phyloP scores from a whole-genome alignment of 64 coral and sea anemone species.

The Astreopora myriophthalma region DNA sequence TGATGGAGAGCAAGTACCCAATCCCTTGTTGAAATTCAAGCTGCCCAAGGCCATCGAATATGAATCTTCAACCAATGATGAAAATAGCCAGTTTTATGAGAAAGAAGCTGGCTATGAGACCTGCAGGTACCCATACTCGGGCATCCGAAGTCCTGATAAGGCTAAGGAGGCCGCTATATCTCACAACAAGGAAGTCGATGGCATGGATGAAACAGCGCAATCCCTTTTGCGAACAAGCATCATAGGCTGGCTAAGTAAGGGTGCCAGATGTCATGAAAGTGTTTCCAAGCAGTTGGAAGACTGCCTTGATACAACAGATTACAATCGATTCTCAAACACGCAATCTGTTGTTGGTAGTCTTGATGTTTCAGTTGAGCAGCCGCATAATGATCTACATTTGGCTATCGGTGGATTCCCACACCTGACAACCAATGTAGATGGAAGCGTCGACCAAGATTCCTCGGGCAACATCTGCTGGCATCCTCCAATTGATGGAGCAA shows the following conservation, averaged over 20 bases:
- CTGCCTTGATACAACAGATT: conserved; percentile 48
- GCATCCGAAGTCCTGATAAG: conserved; percentile 36
- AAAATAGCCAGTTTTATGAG: conserved; percentile 40
- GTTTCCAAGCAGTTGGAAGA: conserved; percentile 33
- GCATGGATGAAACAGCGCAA: not conserved
- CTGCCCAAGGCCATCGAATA: not conserved
- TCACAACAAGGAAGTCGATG: conserved; percentile 8
- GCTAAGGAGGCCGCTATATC: not conserved
- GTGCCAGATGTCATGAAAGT: not conserved
- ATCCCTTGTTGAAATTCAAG: conserved; percentile 39
- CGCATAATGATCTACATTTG: conserved; percentile 37
- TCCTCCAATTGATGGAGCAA: conserved; percentile 34
- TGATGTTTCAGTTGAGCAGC: conserved; percentile 32
- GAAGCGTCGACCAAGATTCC: conserved; percentile 17
- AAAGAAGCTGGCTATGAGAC: conserved; percentile 34
- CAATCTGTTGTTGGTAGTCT: conserved; percentile 2
- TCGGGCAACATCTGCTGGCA: not conserved
- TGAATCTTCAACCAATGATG: not conserved
- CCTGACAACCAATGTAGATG: conserved; percentile 29
- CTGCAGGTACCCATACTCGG: conserved; percentile 43
- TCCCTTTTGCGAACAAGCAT: conserved; percentile 34
- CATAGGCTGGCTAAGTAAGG: conserved; percentile 1
- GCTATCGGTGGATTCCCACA: conserved; percentile 40
- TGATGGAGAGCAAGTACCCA: conserved; percentile 25
- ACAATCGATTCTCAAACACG: conserved; percentile 57